phyloP scores from a whole-genome alignment of 1,140 invertebrate genomes.

The Drusus annulatus region DNA sequence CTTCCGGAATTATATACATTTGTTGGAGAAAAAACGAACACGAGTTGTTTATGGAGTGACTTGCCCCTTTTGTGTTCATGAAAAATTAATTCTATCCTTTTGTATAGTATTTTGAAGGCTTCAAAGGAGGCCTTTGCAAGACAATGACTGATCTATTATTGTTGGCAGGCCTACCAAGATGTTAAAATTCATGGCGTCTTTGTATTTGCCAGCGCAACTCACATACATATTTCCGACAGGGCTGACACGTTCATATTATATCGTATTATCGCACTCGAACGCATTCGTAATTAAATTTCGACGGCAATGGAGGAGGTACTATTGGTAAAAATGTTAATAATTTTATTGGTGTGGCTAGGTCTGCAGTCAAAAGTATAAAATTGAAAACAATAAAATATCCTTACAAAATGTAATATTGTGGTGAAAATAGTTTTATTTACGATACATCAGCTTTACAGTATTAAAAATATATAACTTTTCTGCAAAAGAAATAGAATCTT shows the following conservation, averaged over 20 bases:
- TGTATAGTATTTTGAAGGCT: conserved; percentile 30
- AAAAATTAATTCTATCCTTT: conserved; percentile 35
- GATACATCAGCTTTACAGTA: too few relatives aligned
- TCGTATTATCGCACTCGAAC: too few relatives aligned
- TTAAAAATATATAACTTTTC: too few relatives aligned
- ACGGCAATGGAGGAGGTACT: too few relatives aligned
- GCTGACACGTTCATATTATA: background rate
- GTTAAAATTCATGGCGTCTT: conserved; percentile 26
- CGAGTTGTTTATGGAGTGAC: conserved; percentile 31
- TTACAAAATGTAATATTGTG: too few relatives aligned
- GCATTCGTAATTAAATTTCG: too few relatives aligned
- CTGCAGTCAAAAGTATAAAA: too few relatives aligned
- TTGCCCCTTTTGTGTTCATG: conserved; percentile 35
- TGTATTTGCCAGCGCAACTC: background rate
- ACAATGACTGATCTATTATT: conserved; percentile 45
- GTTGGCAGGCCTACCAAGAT: background rate
- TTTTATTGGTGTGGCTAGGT: too few relatives aligned
- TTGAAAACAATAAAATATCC: too few relatives aligned
- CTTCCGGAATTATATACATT: conserved; percentile 11
- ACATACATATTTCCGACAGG: background rate
- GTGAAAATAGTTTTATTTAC: too few relatives aligned
- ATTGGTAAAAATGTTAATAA: too few relatives aligned
- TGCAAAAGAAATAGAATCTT: too few relatives aligned
- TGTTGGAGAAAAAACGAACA: conserved; percentile 29
- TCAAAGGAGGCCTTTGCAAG: background rate